Base-by-base conservation (phyloP, 2,888 invertebrate genomes). In the Phanerotoma sp. region DNA sequence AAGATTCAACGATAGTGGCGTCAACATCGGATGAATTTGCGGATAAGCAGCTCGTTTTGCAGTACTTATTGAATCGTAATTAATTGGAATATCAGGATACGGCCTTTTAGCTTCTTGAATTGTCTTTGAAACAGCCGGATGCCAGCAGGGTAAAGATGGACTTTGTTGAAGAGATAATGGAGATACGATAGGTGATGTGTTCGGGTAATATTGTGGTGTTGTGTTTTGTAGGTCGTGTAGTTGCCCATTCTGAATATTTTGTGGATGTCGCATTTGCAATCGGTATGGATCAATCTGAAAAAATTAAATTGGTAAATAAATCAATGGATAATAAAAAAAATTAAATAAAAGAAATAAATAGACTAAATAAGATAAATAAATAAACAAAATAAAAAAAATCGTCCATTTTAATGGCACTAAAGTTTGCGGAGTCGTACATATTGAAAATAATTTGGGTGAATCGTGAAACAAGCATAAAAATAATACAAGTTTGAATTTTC, bases 231-330 rank as follows among this genome's bases (percentile, higher is more conserved):
- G n/a, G 20, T 20, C 32, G 2, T 30, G 5, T 20, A 32, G 18
- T 28, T 47, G 56, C 9, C 21, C 35, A 46, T 53, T 55, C 7
- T 52, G 21, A 10, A 62, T 42, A n/a, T 52, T 32, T 16, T 35
- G 40, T 15, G 61, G 54, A 41, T 58, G 61, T 11, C 62, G 49
- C 7, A 58, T 28, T 5, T 60, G 48, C 21, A 59, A 35, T 20
- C 60, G 38, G 42, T 60, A 64, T 7, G 62, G 62, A 52, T 66
- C 61, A 28, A 65, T 57, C 65, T 67, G 41, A 9, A 51, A 57
- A 38, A 21, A 16, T 20, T 41, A 38, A 21, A 16, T 20, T 41
- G 32, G 15, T 37, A 41, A 13, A 32, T 22, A 51, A 20, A 22
- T 38, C 20, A 7, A 30, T 25, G 10, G 18, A 20, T 38, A n/a